Evolutionary conservation across 2,797 vertebrate genomes (phyloP), one percentile per base, ranked within the genome.

Genomic region (Falco columbarius): DNA sequence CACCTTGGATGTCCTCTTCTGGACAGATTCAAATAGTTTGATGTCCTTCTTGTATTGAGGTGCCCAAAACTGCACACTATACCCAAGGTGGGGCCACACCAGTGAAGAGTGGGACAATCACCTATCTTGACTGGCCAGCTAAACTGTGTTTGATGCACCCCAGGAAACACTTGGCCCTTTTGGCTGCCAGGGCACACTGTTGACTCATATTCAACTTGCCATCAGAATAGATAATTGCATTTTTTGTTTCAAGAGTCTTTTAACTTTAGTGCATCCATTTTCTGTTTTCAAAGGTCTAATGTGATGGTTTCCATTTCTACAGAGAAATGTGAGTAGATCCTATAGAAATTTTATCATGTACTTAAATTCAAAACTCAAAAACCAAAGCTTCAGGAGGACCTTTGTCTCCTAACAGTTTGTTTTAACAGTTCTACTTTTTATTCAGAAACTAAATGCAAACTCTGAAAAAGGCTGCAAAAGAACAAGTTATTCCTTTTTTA

Each of bases 111-210:
- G 0, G 34, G 34, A 49, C 5, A 58, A 29, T 21, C 30, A 10
- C 9, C 7, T 67, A 5, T 9, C 36, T 68, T 1, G 2, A 5
- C 22, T 0, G 0, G 7, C 18, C 36, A 20, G n/a, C 0, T 0
- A 16, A 54, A 10, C 6, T 68, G 10, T 19, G 38, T 16, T 62
- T n/a, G 23, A 7, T 71, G 34, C 1, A 5, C 7, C 7, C 6
- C 59, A 59, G 26, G 19, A 27, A 32, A 30, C 0, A 0, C 3
- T 1, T 75, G 54, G 4, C 3, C 14, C 2, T 75, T 38, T 40
- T 70, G 55, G 7, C 30, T 85, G 11, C 12, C 13, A 44, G 9
- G 21, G 30, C 7, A 47, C 21, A 8, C 19, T 55, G 6, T 9
- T 77, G 32, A 23, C 9, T 70, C 51, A 22, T 15, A 23, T 55